A percentile compares a stretch with the other conserved stretches of the same genome.
Evolutionary conservation across 2,888 invertebrate species (phyloP).

Genomic region (Chesias legatella): DNA sequence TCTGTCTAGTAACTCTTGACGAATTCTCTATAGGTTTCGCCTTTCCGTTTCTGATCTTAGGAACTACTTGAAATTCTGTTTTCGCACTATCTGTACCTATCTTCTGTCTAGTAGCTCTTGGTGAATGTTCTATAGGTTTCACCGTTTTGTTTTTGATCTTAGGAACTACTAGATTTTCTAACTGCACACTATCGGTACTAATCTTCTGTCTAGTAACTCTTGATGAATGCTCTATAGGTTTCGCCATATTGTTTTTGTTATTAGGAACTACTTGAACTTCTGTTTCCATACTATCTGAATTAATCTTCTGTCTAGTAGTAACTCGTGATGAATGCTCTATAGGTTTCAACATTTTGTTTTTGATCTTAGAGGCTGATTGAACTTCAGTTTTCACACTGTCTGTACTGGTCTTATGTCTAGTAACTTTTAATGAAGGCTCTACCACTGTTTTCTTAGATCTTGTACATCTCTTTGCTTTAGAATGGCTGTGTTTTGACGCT

Average conservation of each 20-base stretch:
- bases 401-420: conserved; percentile 9
- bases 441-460: conserved; percentile 39
- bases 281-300: conserved; percentile 31
- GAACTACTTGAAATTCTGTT: conserved; percentile 1
- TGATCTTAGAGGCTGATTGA: too few species aligned
- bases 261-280: conserved; percentile 23
- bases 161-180: too few species aligned
- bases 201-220: too few species aligned
- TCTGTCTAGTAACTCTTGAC: conserved; percentile 37
- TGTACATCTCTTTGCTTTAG: conserved; percentile 43
- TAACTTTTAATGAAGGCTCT: conserved; percentile 12
- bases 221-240: too few species aligned
- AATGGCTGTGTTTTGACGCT: conserved; percentile 39
- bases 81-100: conserved; percentile 29
- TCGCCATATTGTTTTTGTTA: too few species aligned
- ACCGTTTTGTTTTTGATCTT: too few species aligned
- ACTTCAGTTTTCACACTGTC: conserved; percentile 11
- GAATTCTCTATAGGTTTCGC: conserved; percentile 18
- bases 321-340: too few species aligned
- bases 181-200: too few species aligned
- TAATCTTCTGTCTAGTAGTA: conserved; percentile 39
- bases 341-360: too few species aligned
- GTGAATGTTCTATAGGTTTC: conserved; percentile 21
- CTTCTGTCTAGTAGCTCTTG: conserved; percentile 36
- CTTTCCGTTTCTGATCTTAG: conserved; percentile 3